Conservation (phyloP, 2,888 invertebrate species). For the Coleophora deauratella region DNA sequence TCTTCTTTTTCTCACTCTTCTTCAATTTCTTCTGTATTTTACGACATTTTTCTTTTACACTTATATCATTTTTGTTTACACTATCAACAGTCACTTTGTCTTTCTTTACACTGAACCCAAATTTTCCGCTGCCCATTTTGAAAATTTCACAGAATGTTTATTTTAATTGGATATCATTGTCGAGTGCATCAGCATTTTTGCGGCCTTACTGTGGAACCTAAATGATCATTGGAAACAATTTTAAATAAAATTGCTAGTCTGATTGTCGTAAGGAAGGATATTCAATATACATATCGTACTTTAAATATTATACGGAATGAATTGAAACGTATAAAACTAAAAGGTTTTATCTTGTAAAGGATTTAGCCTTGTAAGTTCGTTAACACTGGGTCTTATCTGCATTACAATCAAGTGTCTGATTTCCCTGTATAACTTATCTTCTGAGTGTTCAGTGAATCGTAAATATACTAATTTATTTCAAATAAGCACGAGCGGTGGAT, state of each 20-base stretch:
- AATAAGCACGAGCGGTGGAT: too few species aligned
- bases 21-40: constrained; percentile 66
- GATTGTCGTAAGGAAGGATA: constrained; percentile 61
- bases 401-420: constrained; percentile 59
- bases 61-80: constrained; percentile 56
- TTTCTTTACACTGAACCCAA: constrained; percentile 54
- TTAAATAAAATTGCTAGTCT: constrained; percentile 39
- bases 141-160: constrained; percentile 35
- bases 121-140: constrained; percentile 67
- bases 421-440: constrained; percentile 39
- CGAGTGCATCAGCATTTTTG: constrained; percentile 33
- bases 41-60: constrained; percentile 64
- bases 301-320: constrained; percentile 60
- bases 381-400: constrained; percentile 59
- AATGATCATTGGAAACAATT: constrained; percentile 33
- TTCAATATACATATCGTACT: too few species aligned
- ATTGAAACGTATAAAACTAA: constrained; percentile 60
- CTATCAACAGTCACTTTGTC: constrained; percentile 52
- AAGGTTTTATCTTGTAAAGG: constrained; percentile 62
- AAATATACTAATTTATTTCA: constrained; percentile 4
- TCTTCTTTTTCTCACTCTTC: constrained; percentile 68
- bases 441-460: constrained; percentile 23
- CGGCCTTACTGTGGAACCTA: constrained; percentile 29
- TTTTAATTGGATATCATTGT: constrained; percentile 21
- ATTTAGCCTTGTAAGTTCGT: constrained; percentile 66